A percentile compares a stretch with the other conserved stretches of the same genome.
These are phyloP conservation scores for Phoenoteleia sp. DNA, from an alignment of 2,888 invertebrate species.

Conservation along the genomic window DNA sequence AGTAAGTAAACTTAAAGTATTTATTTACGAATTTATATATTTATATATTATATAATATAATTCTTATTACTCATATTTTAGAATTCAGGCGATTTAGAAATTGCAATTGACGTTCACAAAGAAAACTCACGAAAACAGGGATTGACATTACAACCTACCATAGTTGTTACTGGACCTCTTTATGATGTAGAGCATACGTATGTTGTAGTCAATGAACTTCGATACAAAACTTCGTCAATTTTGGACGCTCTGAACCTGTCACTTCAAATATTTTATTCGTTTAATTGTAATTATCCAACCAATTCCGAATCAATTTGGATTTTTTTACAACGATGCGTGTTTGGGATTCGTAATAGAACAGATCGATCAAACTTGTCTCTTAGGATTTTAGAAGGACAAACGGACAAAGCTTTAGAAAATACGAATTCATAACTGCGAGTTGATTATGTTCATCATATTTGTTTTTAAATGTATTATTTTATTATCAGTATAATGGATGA, in stretches of 20 bases:
- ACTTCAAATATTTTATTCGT: slow-evolving; percentile 14
- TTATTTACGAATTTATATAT: no score
- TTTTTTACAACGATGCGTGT: neutral
- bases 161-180: neutral
- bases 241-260: slow-evolving; percentile 18
- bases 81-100: no score
- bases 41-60: no score
- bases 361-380: neutral
- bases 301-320: neutral
- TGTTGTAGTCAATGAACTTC: neutral
- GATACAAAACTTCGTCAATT: slow-evolving; percentile 3
- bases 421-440: no score
- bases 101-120: neutral
- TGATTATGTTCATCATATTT: no score
- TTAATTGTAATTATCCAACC: slow-evolving; percentile 23
- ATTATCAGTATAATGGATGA: no score
- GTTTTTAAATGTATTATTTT: no score
- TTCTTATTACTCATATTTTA: no score
- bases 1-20: no score
- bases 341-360: neutral
- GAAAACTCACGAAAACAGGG: neutral
- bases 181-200: neutral
- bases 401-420: neutral
- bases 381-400: neutral
- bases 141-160: slow-evolving; percentile 17